phyloP scores from a whole-genome alignment of 2,797 vertebrate species.

The Bovichtus diacanthus region DNA sequence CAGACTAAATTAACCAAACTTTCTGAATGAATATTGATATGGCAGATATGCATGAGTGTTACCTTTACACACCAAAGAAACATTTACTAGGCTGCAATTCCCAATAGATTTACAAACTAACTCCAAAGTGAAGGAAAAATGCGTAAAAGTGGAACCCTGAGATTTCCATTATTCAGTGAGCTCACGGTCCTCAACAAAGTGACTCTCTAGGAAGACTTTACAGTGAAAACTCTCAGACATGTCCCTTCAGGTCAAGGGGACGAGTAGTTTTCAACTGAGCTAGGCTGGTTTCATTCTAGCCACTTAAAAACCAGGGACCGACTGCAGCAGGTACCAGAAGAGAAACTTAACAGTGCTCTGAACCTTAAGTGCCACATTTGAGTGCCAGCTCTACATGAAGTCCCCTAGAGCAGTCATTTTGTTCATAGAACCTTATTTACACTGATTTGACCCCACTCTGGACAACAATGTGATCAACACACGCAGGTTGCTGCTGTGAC shows the following conservation, averaged over 20 bases:
- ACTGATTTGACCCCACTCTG: constrained; percentile 18
- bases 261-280: background rate
- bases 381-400: constrained; percentile 21
- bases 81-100: constrained; percentile 44
- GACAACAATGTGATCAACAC: constrained; percentile 24
- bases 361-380: constrained; percentile 1
- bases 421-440: constrained; percentile 34
- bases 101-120: constrained; percentile 32
- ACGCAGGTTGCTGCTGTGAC: constrained; percentile 17
- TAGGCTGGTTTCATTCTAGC: background rate
- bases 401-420: constrained; percentile 32
- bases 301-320: background rate
- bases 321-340: background rate
- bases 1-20: constrained; percentile 25
- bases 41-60: constrained; percentile 38
- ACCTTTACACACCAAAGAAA: constrained; percentile 42
- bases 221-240: constrained; percentile 35
- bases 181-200: constrained; percentile 26
- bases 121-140: constrained; percentile 41
- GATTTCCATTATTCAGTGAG: constrained; percentile 68
- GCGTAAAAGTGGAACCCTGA: constrained; percentile 79
- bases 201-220: constrained; percentile 42
- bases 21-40: constrained; percentile 19
- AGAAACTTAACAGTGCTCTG: constrained; percentile 6
- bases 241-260: constrained; percentile 15